Base-by-base conservation (phyloP, 1,140 invertebrate species). In the Colletes latitarsis region DNA sequence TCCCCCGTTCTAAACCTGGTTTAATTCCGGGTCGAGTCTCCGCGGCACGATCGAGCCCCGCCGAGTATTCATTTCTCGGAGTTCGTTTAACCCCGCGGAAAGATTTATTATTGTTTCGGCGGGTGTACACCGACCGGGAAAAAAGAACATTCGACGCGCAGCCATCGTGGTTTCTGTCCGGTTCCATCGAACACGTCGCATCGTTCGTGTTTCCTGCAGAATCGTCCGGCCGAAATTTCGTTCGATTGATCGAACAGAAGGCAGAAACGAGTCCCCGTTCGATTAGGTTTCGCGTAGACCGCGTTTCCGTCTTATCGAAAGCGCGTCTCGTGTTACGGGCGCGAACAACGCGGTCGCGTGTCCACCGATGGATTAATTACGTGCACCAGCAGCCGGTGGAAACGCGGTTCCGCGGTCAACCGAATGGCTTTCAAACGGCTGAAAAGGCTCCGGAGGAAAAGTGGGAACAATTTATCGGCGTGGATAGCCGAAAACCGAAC, bases 311-410 rank as follows among this genome's bases (percentile, higher is more conserved):
- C 60, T 85, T 75, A 46, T 72, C 84, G 60, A 30, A 68, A 72
- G 72, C 14, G 17, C 49, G 52, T 62, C 49, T 81, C 67, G n/a
- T 49, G 41, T 85, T 84, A 84, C 62, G 62, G 49, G 73, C 62
- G 62, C 39, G n/a, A 21, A 60, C 77, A 60, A 30, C 30, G 68
- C 62, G 30, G 67, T n/a, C 58, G 39, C 63, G 55, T 78, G 52
- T 53, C 5, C 62, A 17, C 12, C 21, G 21, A 6, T 17, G 77
- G 72, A 85, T 85, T 76, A 84, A 85, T 85, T 85, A 84, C 68
- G 9, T 14, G 55, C 12, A 17, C n/a, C n/a, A 46, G 46, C 19
- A 64, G 39, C 41, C 19, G 68, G 4, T 73, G 71, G n/a, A 60
- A 46, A 17, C 57, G 19, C 8, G 41, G 41, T 46, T 19, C 41